These are phyloP conservation scores for Apostichopus leukothele DNA, from an alignment of 53 echinoderm and acorn worm genomes.

Conservation along the genomic window DNA sequence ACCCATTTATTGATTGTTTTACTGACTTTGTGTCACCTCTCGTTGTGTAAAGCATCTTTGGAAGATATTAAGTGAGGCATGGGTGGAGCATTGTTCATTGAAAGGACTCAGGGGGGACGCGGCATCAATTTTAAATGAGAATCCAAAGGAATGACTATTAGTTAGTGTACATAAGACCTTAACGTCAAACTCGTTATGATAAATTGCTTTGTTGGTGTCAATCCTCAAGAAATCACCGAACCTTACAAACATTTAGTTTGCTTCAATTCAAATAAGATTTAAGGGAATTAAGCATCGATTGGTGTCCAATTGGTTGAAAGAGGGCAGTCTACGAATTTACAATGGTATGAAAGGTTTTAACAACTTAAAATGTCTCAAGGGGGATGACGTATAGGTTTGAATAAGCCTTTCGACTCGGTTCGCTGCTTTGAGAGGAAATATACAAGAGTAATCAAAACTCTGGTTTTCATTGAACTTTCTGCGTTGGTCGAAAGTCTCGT, in stretches of 20 bases:
- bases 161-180: conserved; percentile 1
- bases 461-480: neutral
- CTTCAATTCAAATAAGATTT: conserved; percentile 2
- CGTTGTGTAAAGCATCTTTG: neutral
- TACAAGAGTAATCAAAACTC: neutral
- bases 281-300: conserved; percentile 26
- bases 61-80: neutral
- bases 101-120: neutral
- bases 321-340: neutral
- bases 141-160: neutral
- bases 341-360: neutral
- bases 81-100: neutral
- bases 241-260: neutral
- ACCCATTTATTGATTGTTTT: neutral
- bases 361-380: neutral
- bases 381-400: neutral
- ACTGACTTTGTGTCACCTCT: neutral
- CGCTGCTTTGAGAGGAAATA: neutral
- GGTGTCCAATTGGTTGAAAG: neutral
- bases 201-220: conserved; percentile 18
- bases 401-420: neutral
- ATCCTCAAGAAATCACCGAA: neutral
- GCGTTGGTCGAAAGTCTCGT: neutral
- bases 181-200: neutral
- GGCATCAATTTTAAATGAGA: conserved; percentile 31